Conservation (phyloP, 2,888 invertebrate species). For the Meta bourneti region DNA sequence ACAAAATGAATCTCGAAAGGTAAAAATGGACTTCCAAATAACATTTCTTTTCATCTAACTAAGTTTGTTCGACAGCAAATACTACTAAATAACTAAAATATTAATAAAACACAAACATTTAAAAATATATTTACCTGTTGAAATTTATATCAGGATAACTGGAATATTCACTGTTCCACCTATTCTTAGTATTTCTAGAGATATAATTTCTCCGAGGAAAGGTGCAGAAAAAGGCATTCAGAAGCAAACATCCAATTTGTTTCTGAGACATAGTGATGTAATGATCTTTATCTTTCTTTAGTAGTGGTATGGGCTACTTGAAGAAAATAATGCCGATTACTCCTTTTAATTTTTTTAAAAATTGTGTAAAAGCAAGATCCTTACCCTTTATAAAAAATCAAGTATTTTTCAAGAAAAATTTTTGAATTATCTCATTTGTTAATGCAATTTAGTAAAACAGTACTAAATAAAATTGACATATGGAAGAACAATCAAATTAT, state of each 20-base stretch:
- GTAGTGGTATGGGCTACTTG: slow-evolving; percentile 86
- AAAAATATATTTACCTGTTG: slow-evolving; percentile 83
- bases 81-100: not conserved
- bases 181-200: slow-evolving; percentile 24
- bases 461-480: too few relatives aligned
- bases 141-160: slow-evolving; percentile 94
- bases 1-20: too few relatives aligned
- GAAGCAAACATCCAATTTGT: slow-evolving; percentile 92
- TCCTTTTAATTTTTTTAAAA: too few relatives aligned
- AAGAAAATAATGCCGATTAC: not conserved
- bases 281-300: slow-evolving; percentile 84
- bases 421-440: too few relatives aligned
- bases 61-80: not conserved
- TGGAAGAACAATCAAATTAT: not conserved
- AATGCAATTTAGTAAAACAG: too few relatives aligned
- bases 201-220: slow-evolving; percentile 87
- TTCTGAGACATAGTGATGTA: slow-evolving; percentile 84
- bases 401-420: too few relatives aligned
- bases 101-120: not conserved
- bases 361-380: too few relatives aligned
- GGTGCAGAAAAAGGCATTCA: slow-evolving; percentile 97
- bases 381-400: too few relatives aligned
- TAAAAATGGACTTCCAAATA: too few relatives aligned
- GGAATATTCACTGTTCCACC: slow-evolving; percentile 84
- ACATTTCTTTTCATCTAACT: too few relatives aligned